Percentiles rank a stretch among this genome's conserved stretches.
phyloP scores from a whole-genome alignment of 2,113 vertebrate genomes.

The Prinia subflava region DNA sequence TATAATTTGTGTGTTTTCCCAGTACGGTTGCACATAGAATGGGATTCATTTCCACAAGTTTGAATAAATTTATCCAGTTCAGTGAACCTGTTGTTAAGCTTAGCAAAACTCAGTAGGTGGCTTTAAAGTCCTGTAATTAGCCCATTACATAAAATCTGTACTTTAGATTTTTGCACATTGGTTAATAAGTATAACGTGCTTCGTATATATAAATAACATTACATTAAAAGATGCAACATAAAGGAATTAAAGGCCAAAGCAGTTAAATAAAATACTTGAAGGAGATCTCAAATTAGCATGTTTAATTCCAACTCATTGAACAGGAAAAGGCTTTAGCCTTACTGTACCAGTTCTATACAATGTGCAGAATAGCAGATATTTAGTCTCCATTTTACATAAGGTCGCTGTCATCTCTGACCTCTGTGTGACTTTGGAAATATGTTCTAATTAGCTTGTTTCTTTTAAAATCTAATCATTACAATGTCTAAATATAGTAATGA shows the following conservation, averaged over 20 bases:
- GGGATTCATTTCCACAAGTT: constrained; percentile 85
- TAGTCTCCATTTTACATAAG: background rate
- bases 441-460: constrained; percentile 45
- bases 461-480: constrained; percentile 52
- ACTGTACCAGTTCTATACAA: constrained; percentile 81
- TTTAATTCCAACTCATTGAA: constrained; percentile 93
- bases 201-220: constrained; percentile 81
- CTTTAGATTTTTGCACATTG: constrained; percentile 82
- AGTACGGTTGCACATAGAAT: constrained; percentile 82
- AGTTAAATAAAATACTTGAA: constrained; percentile 84
- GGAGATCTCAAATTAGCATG: constrained; percentile 89
- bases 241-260: constrained; percentile 80
- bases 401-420: constrained; percentile 5
- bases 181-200: constrained; percentile 82
- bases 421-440: constrained; percentile 16
- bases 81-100: constrained; percentile 86
- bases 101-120: constrained; percentile 87
- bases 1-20: constrained; percentile 89
- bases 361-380: constrained; percentile 7
- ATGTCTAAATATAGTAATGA: constrained; percentile 40
- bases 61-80: constrained; percentile 90
- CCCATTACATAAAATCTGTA: constrained; percentile 87
- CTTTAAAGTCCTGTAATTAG: constrained; percentile 89
- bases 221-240: constrained; percentile 77
- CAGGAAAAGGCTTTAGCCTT: constrained; percentile 86